A percentile compares a stretch with the other conserved stretches of the same genome.
These are phyloP conservation scores for Erannis defoliaria DNA, from an alignment of 2,888 invertebrate genomes.

Conservation along the genomic window DNA sequence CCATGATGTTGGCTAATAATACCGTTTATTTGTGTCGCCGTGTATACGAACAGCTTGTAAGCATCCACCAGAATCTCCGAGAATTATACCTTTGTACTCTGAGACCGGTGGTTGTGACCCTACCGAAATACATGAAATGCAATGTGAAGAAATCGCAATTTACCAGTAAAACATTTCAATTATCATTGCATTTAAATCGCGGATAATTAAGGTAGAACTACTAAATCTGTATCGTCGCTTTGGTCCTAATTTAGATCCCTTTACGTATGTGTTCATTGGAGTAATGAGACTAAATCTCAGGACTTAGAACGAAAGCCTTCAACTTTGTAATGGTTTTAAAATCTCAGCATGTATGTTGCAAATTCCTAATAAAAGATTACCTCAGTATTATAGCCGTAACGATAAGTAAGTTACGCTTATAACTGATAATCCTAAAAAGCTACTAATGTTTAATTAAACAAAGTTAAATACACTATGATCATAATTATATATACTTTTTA, in stretches of 20 bases:
- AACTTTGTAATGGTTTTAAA: not conserved
- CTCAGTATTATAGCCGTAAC: no score
- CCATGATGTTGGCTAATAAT: no score
- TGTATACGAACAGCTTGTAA: conserved; percentile 2
- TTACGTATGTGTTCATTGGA: no score
- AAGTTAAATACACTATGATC: no score
- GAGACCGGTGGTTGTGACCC: not conserved
- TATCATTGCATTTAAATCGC: conserved; percentile 16
- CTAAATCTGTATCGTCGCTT: conserved; percentile 22
- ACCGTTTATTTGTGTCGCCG: not conserved
- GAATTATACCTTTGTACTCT: not conserved
- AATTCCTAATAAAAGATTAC: no score
- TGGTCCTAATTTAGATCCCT: conserved; percentile 7
- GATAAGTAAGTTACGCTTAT: no score
- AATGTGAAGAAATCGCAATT: no score
- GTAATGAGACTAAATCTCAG: not conserved
- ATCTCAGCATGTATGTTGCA: not conserved
- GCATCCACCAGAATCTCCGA: not conserved
- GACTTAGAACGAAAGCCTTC: not conserved
- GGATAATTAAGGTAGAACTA: conserved; percentile 30
- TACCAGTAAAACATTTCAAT: no score
- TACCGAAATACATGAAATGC: conserved; percentile 7
- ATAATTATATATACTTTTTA: no score
- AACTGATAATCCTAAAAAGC: no score
- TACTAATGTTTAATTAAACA: no score